Conservation (phyloP, 1,140 invertebrate genomes). For the Meloidogyne floridensis region DNA sequence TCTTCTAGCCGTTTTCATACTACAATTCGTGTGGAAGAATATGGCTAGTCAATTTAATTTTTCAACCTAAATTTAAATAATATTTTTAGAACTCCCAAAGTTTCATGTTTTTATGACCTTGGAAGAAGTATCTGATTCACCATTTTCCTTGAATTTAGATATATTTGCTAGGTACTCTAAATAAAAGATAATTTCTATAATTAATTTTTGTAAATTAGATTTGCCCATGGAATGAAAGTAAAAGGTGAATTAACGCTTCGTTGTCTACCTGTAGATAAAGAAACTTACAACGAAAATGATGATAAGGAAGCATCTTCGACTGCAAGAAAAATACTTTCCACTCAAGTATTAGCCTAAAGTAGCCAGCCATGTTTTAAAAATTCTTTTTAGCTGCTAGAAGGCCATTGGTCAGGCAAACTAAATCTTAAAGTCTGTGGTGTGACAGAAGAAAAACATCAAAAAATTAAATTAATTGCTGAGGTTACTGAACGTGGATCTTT, state of each 20-base stretch:
- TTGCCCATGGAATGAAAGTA: constrained; percentile 30
- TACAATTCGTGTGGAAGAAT: constrained; percentile 12
- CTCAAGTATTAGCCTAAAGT: constrained; percentile 5
- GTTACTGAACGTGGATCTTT: constrained; percentile 20
- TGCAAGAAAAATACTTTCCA: constrained; percentile 18
- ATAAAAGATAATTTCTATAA: background rate
- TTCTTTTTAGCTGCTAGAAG: constrained; percentile 11
- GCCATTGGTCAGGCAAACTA: constrained; percentile 12
- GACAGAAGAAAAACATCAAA: background rate
- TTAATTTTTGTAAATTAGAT: constrained; percentile 15
- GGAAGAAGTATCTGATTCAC: constrained; percentile 1
- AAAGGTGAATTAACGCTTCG: constrained; percentile 20
- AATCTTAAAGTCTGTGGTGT: constrained; percentile 4
- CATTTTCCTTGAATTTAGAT: constrained; percentile 5
- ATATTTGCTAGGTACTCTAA: background rate
- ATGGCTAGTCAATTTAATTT: background rate
- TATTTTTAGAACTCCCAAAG: constrained; percentile 19
- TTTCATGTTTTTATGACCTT: constrained; percentile 25
- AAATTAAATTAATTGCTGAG: constrained; percentile 12
- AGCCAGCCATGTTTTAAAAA: background rate
- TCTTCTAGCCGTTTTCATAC: background rate
- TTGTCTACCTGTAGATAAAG: constrained; percentile 5
- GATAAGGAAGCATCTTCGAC: background rate
- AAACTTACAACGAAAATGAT: background rate
- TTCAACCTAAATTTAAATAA: background rate